These are phyloP conservation scores for Caenorhabditis inopinata DNA, from an alignment of 1,140 invertebrate species.

Conservation along the genomic window DNA sequence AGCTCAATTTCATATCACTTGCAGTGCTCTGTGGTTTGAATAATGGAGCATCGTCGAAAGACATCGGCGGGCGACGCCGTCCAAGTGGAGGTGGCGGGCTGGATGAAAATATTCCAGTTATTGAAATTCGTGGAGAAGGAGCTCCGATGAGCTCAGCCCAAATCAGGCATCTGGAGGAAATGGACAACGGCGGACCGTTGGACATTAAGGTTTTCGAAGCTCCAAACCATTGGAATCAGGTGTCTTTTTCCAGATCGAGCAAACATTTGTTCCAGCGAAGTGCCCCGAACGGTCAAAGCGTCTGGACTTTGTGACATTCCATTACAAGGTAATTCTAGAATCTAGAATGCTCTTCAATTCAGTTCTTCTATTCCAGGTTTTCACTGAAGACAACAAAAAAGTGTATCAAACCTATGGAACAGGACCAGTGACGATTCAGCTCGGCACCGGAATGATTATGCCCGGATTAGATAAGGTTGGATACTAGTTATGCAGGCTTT, in stretches of 20 bases:
- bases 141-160: constrained; percentile 66
- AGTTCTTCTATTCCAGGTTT: constrained; percentile 48
- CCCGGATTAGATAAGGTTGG: constrained; percentile 62
- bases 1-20: not conserved
- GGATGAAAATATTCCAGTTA: constrained; percentile 16
- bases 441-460: constrained; percentile 66
- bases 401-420: constrained; percentile 65
- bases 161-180: constrained; percentile 61
- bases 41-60: constrained; percentile 23
- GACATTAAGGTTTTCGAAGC: constrained; percentile 60
- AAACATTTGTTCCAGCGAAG: constrained; percentile 48
- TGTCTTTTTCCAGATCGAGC: constrained; percentile 25
- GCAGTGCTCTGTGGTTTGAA: not conserved
- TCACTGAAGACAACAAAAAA: constrained; percentile 63
- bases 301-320: constrained; percentile 64
- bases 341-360: not conserved
- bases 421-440: constrained; percentile 60
- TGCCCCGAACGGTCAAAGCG: constrained; percentile 56
- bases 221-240: constrained; percentile 46
- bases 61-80: not conserved
- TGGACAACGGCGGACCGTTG: constrained; percentile 58
- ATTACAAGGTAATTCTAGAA: constrained; percentile 65
- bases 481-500: too few relatives aligned
- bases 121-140: constrained; percentile 56
- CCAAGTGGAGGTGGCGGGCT: not conserved